Evolutionary conservation across 2,113 vertebrate species (phyloP).

Genomic region (Melanotaenia duboulayi): DNA sequence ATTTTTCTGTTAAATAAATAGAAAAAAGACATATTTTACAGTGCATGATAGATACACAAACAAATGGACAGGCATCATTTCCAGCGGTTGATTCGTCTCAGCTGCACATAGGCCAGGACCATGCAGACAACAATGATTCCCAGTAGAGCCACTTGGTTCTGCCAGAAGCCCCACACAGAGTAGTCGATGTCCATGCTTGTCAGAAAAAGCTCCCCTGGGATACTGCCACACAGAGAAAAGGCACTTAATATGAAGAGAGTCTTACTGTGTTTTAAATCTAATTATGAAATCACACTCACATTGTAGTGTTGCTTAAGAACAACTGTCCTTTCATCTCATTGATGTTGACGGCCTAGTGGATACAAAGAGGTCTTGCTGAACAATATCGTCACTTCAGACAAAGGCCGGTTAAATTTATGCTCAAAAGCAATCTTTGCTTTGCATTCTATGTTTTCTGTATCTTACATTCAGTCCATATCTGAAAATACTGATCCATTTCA

Average conservation of each 20-base stretch:
- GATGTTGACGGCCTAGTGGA: slow-evolving; percentile 78
- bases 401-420: neutral
- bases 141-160: slow-evolving; percentile 83
- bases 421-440: neutral
- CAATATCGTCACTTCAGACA: neutral
- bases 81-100: slow-evolving; percentile 83
- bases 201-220: slow-evolving; percentile 79
- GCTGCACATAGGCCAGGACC: slow-evolving; percentile 79
- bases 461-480: slow-evolving; percentile 84
- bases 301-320: slow-evolving; percentile 56
- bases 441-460: neutral
- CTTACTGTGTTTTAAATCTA: neutral
- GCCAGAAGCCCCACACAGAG: slow-evolving; percentile 86
- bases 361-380: slow-evolving; percentile 22
- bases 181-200: slow-evolving; percentile 76
- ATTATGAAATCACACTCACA: slow-evolving; percentile 60
- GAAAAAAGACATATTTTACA: neutral
- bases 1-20: slow-evolving; percentile 31
- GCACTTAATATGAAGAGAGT: neutral
- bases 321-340: slow-evolving; percentile 79
- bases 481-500: slow-evolving; percentile 86
- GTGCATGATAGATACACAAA: neutral
- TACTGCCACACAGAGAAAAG: slow-evolving; percentile 57
- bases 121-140: slow-evolving; percentile 77
- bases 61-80: slow-evolving; percentile 63